phyloP scores from a whole-genome alignment of 2,113 vertebrate genomes.

The Platycercus adscitus region DNA sequence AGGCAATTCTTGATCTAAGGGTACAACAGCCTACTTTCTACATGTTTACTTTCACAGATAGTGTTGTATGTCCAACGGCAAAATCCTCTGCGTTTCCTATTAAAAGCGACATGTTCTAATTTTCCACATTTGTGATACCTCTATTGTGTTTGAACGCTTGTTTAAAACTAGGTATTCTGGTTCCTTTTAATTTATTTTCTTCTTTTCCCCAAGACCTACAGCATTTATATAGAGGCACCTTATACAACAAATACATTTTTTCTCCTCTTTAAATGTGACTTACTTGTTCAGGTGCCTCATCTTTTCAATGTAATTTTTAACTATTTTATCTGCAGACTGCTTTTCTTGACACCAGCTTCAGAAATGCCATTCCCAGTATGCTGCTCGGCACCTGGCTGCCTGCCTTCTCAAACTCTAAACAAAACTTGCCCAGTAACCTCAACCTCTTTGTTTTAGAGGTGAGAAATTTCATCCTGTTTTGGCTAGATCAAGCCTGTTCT shows the following conservation, averaged over 20 bases:
- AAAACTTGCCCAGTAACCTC: background rate
- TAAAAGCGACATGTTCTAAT: background rate
- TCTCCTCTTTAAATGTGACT: background rate
- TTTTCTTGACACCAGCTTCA: background rate
- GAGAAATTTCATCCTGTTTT: background rate
- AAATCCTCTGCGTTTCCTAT: background rate
- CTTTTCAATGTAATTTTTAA: background rate
- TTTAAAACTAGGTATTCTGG: background rate
- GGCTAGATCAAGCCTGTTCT: background rate
- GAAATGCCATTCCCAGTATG: background rate
- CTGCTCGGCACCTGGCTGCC: background rate
- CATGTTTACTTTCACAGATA: accelerated
- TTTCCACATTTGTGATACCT: background rate
- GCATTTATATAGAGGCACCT: background rate
- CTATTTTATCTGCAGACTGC: background rate
- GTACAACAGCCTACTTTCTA: background rate
- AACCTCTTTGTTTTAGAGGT: background rate
- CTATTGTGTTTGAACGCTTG: background rate
- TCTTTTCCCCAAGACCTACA: background rate
- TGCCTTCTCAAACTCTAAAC: background rate
- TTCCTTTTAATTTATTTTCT: background rate
- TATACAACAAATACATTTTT: background rate
- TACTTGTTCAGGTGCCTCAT: background rate
- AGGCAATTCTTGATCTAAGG: background rate
- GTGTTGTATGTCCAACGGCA: background rate